phyloP scores from a whole-genome alignment of 2,113 vertebrate species.

The Lamprologus lemairii region DNA sequence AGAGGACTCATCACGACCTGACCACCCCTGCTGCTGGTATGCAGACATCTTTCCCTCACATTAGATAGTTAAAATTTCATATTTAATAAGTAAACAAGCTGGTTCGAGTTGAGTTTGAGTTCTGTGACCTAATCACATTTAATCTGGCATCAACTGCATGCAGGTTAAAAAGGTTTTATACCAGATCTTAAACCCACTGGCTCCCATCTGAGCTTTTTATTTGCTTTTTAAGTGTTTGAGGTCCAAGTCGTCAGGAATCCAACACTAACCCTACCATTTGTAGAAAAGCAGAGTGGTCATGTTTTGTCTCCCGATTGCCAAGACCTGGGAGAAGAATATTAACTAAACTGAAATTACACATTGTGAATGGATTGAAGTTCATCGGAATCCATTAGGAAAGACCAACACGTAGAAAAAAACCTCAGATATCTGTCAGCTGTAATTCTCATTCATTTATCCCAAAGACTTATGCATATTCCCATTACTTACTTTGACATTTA shows the following conservation, averaged over 20 bases:
- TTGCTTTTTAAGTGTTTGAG: neutral
- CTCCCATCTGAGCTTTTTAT: neutral
- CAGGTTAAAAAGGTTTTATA: neutral
- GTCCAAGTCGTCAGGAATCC: neutral
- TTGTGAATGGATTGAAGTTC: neutral
- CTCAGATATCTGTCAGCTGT: neutral
- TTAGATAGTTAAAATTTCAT: neutral
- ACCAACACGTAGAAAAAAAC: neutral
- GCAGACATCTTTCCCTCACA: neutral
- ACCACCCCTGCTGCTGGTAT: slow-evolving; percentile 51
- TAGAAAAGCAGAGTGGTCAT: neutral
- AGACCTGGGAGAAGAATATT: neutral
- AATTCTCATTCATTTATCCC: neutral
- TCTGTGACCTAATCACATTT: neutral
- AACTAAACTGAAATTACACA: neutral
- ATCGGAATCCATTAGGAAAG: neutral
- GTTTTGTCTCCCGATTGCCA: neutral
- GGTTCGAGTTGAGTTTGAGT: neutral
- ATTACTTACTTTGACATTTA: neutral
- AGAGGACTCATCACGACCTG: slow-evolving; percentile 56
- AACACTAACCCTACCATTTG: neutral
- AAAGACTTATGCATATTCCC: neutral
- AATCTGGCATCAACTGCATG: neutral
- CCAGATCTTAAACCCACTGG: neutral
- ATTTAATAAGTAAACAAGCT: neutral